These are phyloP conservation scores for Dioctria rufipes DNA, from an alignment of 2,888 invertebrate species.

Conservation along the genomic window DNA sequence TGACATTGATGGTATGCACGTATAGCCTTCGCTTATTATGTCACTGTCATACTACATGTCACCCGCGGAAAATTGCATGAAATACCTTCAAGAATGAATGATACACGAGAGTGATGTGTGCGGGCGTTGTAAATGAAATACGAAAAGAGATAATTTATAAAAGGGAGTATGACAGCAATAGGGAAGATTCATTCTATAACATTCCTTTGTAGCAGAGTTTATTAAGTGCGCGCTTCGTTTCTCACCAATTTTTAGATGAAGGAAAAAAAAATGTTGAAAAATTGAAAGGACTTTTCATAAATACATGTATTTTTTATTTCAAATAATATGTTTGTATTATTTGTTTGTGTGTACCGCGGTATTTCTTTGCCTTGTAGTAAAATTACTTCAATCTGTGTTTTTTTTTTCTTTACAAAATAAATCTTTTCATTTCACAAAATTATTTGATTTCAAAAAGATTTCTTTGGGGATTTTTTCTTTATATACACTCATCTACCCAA, in stretches of 20 bases:
- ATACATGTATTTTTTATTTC: background rate
- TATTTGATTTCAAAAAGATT: too few relatives aligned
- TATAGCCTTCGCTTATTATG: constrained; percentile 38
- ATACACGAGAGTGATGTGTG: constrained; percentile 33
- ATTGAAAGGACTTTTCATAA: constrained; percentile 10
- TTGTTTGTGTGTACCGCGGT: background rate
- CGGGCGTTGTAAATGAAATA: constrained; percentile 37
- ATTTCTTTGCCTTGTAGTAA: too few relatives aligned
- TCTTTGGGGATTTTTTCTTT: too few relatives aligned
- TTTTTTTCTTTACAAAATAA: background rate
- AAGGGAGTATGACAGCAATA: background rate
- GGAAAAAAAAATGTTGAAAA: background rate
- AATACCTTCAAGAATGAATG: constrained; percentile 44
- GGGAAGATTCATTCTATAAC: background rate
- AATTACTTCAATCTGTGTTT: background rate
- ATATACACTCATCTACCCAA: too few relatives aligned
- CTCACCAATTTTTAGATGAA: background rate
- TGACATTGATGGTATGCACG: constrained; percentile 45
- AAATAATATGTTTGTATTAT: background rate
- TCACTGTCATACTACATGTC: constrained; percentile 45
- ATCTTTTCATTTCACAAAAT: background rate
- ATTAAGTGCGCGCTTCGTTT: constrained; percentile 2
- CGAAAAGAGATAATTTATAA: constrained; percentile 34
- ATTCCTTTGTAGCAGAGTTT: background rate
- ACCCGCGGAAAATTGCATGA: constrained; percentile 37